phyloP scores from a whole-genome alignment of 2,797 vertebrate species.

The Cirrhinus molitorella region DNA sequence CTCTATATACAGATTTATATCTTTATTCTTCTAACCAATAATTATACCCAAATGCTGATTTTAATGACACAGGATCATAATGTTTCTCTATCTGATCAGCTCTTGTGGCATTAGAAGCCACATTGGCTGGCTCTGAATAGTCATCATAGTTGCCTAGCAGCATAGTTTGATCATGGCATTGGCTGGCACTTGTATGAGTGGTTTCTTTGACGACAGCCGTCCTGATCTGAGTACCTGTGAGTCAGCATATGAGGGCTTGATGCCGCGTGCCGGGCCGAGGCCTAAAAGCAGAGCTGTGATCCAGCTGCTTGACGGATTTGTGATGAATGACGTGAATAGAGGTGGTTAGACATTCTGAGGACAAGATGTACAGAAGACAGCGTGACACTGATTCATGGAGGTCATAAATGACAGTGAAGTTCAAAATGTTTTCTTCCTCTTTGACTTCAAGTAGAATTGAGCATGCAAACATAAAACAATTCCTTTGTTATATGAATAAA shows the following conservation, averaged over 20 bases:
- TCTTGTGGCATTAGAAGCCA: conserved; percentile 18
- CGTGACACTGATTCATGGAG: background rate
- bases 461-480: background rate
- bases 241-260: conserved; percentile 61
- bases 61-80: background rate
- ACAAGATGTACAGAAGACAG: conserved; percentile 10
- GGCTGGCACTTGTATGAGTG: background rate
- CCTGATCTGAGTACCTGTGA: conserved; percentile 62
- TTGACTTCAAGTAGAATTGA: background rate
- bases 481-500: background rate
- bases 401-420: background rate
- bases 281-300: conserved; percentile 57
- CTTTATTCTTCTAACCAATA: background rate
- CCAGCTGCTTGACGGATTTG: conserved; percentile 63
- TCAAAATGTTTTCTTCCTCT: background rate
- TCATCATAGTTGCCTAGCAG: conserved; percentile 17
- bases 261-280: conserved; percentile 21
- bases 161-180: background rate
- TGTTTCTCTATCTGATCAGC: background rate
- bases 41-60: background rate
- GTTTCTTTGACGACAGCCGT: conserved; percentile 61
- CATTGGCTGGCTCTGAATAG: conserved; percentile 9
- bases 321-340: conserved; percentile 34
- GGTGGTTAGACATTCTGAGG: conserved; percentile 28
- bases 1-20: background rate